Evolutionary conservation across 2,797 vertebrate species (phyloP), one percentile per base, ranked within the genome.

Genomic region (Sebastes steindachneri): DNA sequence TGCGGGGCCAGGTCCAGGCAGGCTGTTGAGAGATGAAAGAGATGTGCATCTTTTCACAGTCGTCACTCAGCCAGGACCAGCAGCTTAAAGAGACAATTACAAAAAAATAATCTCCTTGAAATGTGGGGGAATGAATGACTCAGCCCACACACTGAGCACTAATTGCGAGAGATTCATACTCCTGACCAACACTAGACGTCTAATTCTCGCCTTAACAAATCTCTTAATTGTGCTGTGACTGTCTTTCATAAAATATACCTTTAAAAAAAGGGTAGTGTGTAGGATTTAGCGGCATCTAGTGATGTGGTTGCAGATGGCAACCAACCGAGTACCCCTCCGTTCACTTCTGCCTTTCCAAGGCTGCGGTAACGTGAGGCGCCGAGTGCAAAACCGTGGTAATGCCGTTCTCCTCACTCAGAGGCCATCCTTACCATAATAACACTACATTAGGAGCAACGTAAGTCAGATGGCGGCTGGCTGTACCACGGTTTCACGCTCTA

Each of bases 1-100:
- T 67, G 31, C 8, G 2, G 4, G 10, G 60, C 9, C 69, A 69
- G 57, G 60, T 41, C 37, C 59, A 68, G 58, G 35, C 77, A 66
- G 29, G 79, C 59, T 81, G 72, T 17, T 31, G 54, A 57, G 11
- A 53, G 45, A 53, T 10, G 6, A 51, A 51, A 51, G 48, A 51
- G 48, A n/a, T 51, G 48, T 51, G 0, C 17, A 64, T 59, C 19
- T 28, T 63, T 77, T 68, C 51, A 53, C n/a, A 1, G 8, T 58
- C 35, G 33, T 54, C 12, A 25, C 57, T 71, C 31, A 67, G 37
- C 14, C 12, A 69, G 28, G 33, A 73, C 76, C 21, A 28, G 53
- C 23, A 14, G 17, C 76, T 71, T 66, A 29, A 72, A 75, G 25
- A 21, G 37, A 58, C 31, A 69, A 58, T 55, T 73, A 74, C 10